Evolutionary conservation across 2,797 vertebrate species (phyloP).

Genomic region (Eospalax fontanierii): DNA sequence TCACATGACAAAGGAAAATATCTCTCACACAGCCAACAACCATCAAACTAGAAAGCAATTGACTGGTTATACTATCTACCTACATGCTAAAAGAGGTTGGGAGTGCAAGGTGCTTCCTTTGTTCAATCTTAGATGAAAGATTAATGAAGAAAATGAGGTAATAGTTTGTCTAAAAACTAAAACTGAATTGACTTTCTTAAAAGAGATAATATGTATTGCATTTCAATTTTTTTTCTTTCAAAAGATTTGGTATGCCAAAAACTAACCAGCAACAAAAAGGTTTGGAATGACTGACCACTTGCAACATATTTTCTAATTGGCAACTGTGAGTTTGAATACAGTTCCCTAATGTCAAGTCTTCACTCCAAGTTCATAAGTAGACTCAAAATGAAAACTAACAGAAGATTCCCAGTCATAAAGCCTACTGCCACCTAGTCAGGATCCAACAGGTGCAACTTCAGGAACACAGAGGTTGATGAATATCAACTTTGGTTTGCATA

Average conservation of each 20-base stretch:
- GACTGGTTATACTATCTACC: constrained; percentile 16
- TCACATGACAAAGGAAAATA: not conserved
- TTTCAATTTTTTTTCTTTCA: constrained; percentile 39
- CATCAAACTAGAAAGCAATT: not conserved
- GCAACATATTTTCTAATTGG: constrained; percentile 53
- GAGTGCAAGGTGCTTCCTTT: not conserved
- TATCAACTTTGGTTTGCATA: constrained; percentile 85
- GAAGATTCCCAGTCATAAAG: constrained; percentile 16
- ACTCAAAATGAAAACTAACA: constrained; percentile 60
- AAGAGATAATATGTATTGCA: constrained; percentile 30
- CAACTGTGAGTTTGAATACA: constrained; percentile 7
- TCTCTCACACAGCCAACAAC: not conserved
- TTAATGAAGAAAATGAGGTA: constrained; percentile 25
- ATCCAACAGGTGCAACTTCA: constrained; percentile 69
- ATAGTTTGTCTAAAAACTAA: not conserved
- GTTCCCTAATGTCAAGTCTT: not conserved
- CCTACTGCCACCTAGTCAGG: not conserved
- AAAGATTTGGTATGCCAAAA: not conserved
- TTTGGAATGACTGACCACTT: constrained; percentile 7
- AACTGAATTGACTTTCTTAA: constrained; percentile 2
- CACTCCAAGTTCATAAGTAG: constrained; percentile 27
- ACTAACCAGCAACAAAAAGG: not conserved
- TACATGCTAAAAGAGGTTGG: not conserved
- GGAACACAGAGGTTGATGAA: constrained; percentile 80
- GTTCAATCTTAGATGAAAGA: not conserved